These are phyloP conservation scores for Ceramica pisi DNA, from an alignment of 2,888 invertebrate genomes.

Conservation along the genomic window DNA sequence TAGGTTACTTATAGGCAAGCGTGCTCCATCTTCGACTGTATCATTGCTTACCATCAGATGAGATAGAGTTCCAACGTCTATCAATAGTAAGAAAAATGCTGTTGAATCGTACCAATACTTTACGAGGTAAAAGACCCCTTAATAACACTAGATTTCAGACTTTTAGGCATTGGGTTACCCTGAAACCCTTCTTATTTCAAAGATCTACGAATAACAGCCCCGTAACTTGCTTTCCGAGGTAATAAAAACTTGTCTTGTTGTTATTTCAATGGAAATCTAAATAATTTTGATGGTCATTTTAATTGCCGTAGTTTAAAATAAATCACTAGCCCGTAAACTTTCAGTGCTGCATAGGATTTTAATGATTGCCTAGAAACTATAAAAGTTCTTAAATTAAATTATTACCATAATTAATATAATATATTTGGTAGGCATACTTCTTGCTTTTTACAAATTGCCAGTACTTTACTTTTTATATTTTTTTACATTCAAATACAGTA, in stretches of 20 bases:
- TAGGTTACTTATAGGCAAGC: no score
- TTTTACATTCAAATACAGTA: conserved; percentile 4
- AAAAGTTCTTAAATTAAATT: background rate
- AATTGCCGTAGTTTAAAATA: background rate
- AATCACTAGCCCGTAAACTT: background rate
- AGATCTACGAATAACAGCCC: background rate
- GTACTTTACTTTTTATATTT: background rate
- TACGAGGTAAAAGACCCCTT: no score
- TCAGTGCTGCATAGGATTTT: background rate
- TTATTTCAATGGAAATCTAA: background rate
- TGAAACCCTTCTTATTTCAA: background rate
- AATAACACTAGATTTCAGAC: no score
- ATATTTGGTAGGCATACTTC: background rate
- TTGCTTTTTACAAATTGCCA: background rate
- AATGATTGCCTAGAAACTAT: background rate
- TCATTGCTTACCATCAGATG: no score
- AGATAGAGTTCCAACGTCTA: no score
- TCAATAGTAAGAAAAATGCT: no score
- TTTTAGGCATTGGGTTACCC: no score
- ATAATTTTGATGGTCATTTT: background rate
- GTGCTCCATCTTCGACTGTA: no score
- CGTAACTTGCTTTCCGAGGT: background rate
- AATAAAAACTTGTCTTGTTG: background rate
- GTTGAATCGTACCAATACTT: no score
- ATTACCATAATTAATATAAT: background rate